A percentile compares a stretch with the other conserved stretches of the same genome.
phyloP scores from a whole-genome alignment of 2,797 vertebrate genomes.

The Chloroceryle amazona region DNA sequence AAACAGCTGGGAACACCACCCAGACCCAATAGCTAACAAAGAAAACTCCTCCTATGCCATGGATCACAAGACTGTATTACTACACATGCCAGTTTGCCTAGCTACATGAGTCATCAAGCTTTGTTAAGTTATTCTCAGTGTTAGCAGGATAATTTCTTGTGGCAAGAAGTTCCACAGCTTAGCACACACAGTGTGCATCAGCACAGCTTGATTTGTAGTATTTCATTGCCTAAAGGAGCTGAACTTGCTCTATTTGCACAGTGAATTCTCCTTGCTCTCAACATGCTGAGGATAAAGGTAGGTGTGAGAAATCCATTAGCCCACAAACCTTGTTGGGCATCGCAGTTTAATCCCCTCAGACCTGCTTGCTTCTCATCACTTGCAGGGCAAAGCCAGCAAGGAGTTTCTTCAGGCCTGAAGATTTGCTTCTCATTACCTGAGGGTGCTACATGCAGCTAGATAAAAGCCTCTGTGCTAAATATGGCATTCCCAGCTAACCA shows the following conservation, averaged over 20 bases:
- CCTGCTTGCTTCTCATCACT: neutral
- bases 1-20: neutral
- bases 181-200: neutral
- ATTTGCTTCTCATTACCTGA: neutral
- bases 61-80: neutral
- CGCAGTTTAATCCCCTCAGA: neutral
- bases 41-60: neutral
- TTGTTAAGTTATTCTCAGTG: neutral
- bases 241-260: neutral
- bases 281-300: neutral
- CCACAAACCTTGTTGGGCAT: neutral
- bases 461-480: neutral
- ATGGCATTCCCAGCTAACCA: neutral
- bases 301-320: neutral
- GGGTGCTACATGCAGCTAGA: fast-evolving
- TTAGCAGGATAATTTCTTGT: neutral
- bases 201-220: neutral
- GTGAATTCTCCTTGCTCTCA: neutral
- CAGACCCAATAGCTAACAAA: neutral
- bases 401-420: neutral
- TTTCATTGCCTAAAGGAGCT: neutral
- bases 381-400: neutral
- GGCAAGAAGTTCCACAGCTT: constrained; percentile 5
- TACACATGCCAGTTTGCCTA: neutral
- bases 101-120: neutral